Base-by-base conservation (phyloP, 1,140 invertebrate species). In the Drosophila kurseongensis region DNA sequence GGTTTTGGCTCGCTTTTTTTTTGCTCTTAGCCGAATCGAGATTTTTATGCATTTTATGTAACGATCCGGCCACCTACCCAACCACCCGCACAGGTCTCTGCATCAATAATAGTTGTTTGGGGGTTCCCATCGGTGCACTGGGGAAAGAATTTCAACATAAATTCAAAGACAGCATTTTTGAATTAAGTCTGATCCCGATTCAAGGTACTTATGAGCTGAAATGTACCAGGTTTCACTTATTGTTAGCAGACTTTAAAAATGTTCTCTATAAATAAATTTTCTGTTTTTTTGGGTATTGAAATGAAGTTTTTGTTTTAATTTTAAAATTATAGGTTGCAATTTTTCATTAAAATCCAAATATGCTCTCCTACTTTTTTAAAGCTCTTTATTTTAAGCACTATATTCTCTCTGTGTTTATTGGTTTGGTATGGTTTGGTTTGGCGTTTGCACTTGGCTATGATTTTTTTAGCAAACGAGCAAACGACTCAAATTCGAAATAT, bases 21-120 rank as follows among this genome's bases (percentile, higher is more conserved):
- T 76, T 42, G 71, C 75, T 78, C 78, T 83, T 75, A 82, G 80
- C 71, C 35, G 48, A 54, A 68, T 55, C 71, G 75, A 82, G 83
- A 86, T 82, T 86, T 88, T 76, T 75, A 78, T 88, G 75, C 77
- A 88, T 86, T 86, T 88, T 88, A 79, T 86, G 82, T 86, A 82
- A 86, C 82, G 69, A 71, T 75, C 65, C 67, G n/a, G 16, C 14
- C 50, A 51, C 38, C 59, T 54, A 27, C 35, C 18, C 10, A 35
- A n/a, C 48, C 9, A 8, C 10, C 12, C 45, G 18, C 41, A 45
- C 50, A 61, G 32, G 74, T 66, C 60, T 38, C 60, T 65, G 82
- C 75, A 78, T 86, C 83, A 82, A 88, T 86, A 82, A 82, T 88
- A 76, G 75, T 79, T 76, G 80, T 65, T 66, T 45, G 57, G 57